Conservation (phyloP, 2,797 vertebrate species). For the Phataginus tricuspis region DNA sequence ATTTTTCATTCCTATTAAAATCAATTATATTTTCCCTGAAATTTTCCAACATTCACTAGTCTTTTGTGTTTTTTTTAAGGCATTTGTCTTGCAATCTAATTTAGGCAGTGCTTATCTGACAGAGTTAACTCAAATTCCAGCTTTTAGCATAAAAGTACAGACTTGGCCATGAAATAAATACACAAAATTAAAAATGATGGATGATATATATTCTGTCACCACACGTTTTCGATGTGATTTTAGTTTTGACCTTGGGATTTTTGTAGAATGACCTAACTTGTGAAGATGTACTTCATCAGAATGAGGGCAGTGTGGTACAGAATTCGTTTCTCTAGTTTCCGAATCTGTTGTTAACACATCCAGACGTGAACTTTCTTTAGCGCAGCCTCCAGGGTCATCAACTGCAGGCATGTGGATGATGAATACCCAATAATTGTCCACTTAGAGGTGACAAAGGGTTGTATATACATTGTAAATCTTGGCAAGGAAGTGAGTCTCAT, state of each 20-base stretch:
- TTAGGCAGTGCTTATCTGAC: background rate
- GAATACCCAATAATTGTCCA: conserved; percentile 26
- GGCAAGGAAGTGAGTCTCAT: background rate
- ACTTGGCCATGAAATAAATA: background rate
- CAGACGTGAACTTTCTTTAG: conserved; percentile 43
- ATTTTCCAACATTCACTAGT: background rate
- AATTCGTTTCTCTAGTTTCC: conserved; percentile 10
- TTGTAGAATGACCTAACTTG: conserved; percentile 33
- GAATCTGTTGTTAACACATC: background rate
- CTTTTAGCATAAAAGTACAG: background rate
- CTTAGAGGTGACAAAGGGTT: background rate
- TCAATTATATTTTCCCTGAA: conserved; percentile 14
- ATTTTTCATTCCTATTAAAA: background rate
- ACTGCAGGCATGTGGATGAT: background rate
- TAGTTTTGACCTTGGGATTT: background rate
- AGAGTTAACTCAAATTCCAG: background rate
- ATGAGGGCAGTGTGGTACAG: background rate
- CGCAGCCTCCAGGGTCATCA: background rate
- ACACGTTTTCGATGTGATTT: background rate
- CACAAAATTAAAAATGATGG: background rate
- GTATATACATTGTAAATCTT: conserved; percentile 1
- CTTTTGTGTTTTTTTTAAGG: background rate
- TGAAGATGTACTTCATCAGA: conserved; percentile 30
- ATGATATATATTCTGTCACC: background rate
- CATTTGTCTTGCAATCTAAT: background rate